Conservation (phyloP, 2,888 invertebrate genomes). For the Synanthedon vespiformis region DNA sequence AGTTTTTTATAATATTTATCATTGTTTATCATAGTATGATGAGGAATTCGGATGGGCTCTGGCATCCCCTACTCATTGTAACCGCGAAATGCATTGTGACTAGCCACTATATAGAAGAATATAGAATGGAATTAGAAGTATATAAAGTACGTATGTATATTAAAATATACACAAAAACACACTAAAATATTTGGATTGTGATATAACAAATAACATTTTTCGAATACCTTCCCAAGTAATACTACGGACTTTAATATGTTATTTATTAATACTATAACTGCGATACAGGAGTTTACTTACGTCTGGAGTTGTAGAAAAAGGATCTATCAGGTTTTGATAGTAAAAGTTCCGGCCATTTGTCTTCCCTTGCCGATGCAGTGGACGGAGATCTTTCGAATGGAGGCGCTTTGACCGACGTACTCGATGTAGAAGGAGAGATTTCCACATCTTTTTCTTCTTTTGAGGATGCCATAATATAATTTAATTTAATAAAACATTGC, state of each 20-base stretch:
- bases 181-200: no score
- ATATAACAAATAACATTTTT: neutral
- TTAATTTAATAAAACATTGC: neutral
- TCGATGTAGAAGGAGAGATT: constrained; percentile 45
- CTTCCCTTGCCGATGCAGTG: constrained; percentile 44
- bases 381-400: constrained; percentile 52
- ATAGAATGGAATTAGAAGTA: no score
- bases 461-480: constrained; percentile 40
- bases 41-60: no score
- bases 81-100: no score
- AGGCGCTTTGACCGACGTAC: constrained; percentile 38
- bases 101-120: no score
- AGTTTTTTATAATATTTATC: no score
- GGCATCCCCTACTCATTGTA: no score
- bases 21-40: no score
- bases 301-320: constrained; percentile 48
- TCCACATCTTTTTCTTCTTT: constrained; percentile 32
- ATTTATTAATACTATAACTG: no score
- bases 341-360: constrained; percentile 65
- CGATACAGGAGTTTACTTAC: constrained; percentile 32
- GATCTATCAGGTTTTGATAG: constrained; percentile 56
- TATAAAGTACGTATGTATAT: no score
- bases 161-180: no score
- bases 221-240: neutral
- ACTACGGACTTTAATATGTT: no score